Evolutionary conservation across 2,797 vertebrate species (phyloP).

Genomic region (Platalea minor): DNA sequence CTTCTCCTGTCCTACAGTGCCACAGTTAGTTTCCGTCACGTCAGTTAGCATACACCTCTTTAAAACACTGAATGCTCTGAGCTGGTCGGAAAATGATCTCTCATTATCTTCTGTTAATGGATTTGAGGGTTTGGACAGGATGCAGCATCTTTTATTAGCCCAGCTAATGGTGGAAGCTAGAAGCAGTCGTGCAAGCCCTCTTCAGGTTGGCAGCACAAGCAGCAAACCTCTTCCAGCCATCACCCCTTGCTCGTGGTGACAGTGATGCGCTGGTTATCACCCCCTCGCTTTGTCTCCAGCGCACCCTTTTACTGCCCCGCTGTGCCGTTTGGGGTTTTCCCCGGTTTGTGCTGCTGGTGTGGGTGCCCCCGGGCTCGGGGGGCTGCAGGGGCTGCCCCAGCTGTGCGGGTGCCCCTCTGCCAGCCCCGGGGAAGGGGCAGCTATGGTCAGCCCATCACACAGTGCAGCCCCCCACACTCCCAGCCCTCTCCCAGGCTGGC

Average conservation of each 20-base stretch:
- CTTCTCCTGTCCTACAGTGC: background rate
- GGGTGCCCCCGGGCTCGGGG: background rate
- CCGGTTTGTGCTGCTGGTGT: background rate
- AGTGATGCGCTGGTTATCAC: background rate
- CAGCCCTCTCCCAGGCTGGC: background rate
- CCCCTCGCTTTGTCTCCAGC: background rate
- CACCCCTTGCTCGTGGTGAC: background rate
- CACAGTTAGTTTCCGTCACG: background rate
- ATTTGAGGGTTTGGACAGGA: background rate
- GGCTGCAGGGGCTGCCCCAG: background rate
- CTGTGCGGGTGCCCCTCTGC: fast-evolving
- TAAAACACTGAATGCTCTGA: background rate
- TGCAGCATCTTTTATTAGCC: background rate
- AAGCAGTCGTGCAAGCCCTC: background rate
- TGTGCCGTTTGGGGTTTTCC: background rate
- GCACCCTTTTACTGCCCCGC: background rate
- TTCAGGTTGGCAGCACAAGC: background rate
- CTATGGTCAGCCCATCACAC: background rate
- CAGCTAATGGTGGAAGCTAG: background rate
- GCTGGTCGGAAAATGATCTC: background rate
- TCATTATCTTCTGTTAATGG: background rate
- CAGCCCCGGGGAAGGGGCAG: background rate
- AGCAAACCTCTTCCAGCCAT: background rate
- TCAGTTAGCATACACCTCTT: background rate
- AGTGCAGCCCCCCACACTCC: background rate